Base-by-base conservation (phyloP, 2,797 vertebrate genomes). In the Sus cebifrons region DNA sequence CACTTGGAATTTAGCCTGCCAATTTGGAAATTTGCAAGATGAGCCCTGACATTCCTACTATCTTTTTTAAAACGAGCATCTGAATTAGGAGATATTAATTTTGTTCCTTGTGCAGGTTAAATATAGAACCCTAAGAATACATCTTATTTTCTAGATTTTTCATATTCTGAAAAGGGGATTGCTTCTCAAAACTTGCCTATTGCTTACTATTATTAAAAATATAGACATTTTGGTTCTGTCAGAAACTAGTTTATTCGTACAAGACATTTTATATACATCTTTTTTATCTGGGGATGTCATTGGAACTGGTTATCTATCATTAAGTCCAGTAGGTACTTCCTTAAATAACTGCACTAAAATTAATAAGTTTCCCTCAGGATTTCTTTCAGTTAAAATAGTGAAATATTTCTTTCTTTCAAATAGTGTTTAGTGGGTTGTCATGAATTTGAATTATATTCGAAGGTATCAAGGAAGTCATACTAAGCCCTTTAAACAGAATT, bases 21-120 rank as follows among this genome's bases (percentile, higher is more conserved):
- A n/a, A 36, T 20, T 18, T 94, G 32, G 68, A 95, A 85, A 78
- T 96, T 17, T 71, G 73, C 15, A 95, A 89, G 49, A 82, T 84
- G 91, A 93, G 11, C 64, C 62, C 1, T 0, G 0, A 2, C 25
- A 13, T 11, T 25, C 82, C 23, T 64, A 67, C 23, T 84, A 70
- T 75, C 32, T 20, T 79, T 84, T 54, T 1, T 29, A 1, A 93
- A 9, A 32, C 58, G 54, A 94, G 3, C 74, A 82, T 23, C 54
- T 96, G 78, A 6, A 11, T 62, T 25, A 96, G 14, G 77, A 82
- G 25, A 86, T 75, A 44, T 21, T 77, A 40, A 49, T 82, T 88
- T 74, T 78, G 64, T 62, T 70, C 6, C 17, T 81, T 64, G 9
- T 32, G 29, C 20, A 75, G 88, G 16, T 65, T 73, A 90, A 44